phyloP scores from a whole-genome alignment of 2,113 vertebrate genomes.

The Natator depressus region DNA sequence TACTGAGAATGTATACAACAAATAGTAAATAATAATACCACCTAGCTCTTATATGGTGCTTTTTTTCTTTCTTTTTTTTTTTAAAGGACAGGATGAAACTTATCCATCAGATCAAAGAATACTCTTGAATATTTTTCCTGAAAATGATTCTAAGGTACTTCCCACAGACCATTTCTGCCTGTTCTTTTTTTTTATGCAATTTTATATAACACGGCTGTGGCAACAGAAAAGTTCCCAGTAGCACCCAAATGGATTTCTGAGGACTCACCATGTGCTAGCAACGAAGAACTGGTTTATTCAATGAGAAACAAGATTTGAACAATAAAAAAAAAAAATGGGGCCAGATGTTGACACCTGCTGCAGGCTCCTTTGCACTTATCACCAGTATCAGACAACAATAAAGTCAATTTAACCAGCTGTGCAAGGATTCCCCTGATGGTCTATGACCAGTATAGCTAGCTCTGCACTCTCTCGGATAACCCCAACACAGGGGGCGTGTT shows the following conservation, averaged over 20 bases:
- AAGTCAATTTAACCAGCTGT: not conserved
- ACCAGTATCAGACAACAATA: not conserved
- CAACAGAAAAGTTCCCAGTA: not conserved
- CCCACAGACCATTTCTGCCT: not conserved
- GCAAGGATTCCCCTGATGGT: not conserved
- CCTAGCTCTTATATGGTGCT: not conserved
- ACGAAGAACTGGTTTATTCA: not conserved
- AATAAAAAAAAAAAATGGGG: not conserved
- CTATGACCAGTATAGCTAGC: not conserved
- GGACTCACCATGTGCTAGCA: not conserved
- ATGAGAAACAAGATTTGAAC: not conserved
- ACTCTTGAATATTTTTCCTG: not conserved
- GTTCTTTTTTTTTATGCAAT: not conserved
- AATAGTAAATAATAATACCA: not conserved
- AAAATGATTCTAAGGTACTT: not conserved
- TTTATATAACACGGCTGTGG: not conserved
- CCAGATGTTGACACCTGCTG: not conserved
- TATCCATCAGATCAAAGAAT: not conserved
- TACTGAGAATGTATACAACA: not conserved
- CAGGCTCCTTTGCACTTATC: not conserved
- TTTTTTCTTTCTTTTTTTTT: not conserved
- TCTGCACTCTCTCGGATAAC: not conserved
- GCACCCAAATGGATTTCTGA: not conserved
- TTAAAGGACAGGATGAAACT: not conserved
- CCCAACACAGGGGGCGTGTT: not conserved